Percentiles rank a stretch among this genome's conserved stretches.
phyloP scores from a whole-genome alignment of 2,797 vertebrate genomes.

The Sternotherus odoratus region DNA sequence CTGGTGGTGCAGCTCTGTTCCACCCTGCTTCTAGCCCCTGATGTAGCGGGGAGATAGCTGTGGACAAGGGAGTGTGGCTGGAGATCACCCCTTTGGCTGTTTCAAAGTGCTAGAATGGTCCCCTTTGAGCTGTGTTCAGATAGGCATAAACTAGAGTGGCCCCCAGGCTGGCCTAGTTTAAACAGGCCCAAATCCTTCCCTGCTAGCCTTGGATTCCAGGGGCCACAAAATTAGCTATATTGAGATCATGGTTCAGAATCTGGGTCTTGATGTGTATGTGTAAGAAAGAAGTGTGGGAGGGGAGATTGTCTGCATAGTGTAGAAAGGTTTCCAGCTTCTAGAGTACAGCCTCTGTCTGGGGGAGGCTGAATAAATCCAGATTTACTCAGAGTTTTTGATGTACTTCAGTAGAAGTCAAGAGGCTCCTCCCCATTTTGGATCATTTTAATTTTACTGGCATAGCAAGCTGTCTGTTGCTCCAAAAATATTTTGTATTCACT shows the following conservation, averaged over 20 bases:
- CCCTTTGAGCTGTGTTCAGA: background rate
- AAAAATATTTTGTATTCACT: background rate
- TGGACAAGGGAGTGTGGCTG: background rate
- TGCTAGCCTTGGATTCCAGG: background rate
- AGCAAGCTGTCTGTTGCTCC: background rate
- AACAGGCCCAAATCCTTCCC: background rate
- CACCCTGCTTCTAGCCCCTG: background rate
- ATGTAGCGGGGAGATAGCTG: background rate
- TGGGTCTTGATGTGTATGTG: accelerated
- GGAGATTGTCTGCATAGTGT: background rate
- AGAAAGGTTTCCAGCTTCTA: background rate
- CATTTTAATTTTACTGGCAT: background rate
- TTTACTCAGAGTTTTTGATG: background rate
- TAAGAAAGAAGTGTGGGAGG: accelerated
- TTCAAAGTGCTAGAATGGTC: background rate
- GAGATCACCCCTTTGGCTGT: accelerated
- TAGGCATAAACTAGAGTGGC: background rate
- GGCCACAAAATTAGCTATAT: background rate
- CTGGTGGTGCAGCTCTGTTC: background rate
- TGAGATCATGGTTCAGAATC: background rate
- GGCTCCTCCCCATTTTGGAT: background rate
- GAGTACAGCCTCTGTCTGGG: background rate
- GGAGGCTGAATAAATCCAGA: background rate
- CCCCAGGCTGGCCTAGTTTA: background rate
- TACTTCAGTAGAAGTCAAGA: background rate